Evolutionary conservation across 23 tunicate genomes (phyloP).

Genomic region (Styela plicata): DNA sequence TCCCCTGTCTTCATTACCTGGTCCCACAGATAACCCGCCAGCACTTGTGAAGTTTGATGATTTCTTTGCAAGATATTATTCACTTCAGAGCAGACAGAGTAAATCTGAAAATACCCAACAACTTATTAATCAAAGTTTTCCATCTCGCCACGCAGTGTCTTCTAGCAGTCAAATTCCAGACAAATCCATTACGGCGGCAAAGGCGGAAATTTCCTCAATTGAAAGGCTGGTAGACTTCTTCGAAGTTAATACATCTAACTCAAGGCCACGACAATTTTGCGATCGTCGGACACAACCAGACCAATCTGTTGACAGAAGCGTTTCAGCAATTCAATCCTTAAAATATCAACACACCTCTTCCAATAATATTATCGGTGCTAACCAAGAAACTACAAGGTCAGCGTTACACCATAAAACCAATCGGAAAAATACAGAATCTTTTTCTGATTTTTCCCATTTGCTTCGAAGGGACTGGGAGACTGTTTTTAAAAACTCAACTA

Average conservation of each 20-base stretch:
- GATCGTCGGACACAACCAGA: background rate
- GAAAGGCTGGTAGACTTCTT: conserved; percentile 6
- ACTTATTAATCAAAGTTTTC: background rate
- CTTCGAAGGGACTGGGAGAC: background rate
- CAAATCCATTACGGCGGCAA: background rate
- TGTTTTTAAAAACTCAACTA: background rate
- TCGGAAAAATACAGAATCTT: background rate
- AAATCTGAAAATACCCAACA: background rate
- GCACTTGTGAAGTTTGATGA: background rate
- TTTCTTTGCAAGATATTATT: background rate
- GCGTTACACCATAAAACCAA: background rate
- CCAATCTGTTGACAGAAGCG: too few species aligned
- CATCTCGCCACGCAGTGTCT: background rate
- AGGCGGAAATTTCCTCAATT: background rate
- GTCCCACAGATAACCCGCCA: background rate
- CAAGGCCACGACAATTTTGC: background rate
- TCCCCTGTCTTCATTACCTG: conserved; percentile 20
- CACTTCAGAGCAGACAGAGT: background rate
- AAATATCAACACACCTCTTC: too few species aligned
- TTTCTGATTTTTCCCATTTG: background rate
- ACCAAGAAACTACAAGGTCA: background rate
- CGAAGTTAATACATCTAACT: background rate
- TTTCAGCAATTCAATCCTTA: too few species aligned
- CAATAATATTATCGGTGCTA: too few species aligned
- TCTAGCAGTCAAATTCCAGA: background rate